Conservation (phyloP, 1,140 invertebrate genomes). For the Papilio polyxenes region DNA sequence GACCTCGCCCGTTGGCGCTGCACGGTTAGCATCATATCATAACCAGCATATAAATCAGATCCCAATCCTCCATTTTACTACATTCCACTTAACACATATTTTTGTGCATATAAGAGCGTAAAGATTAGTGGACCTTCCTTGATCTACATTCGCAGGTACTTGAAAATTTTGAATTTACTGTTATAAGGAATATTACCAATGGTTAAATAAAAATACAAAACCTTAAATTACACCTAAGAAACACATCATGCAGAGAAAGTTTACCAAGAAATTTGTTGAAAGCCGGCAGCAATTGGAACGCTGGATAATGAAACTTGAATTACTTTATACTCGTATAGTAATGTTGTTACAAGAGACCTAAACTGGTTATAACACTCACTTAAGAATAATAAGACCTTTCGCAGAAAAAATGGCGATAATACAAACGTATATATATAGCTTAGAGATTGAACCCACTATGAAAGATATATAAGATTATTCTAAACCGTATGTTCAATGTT, state of each 20-base stretch:
- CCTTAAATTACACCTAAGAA: not conserved
- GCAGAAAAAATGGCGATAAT: not conserved
- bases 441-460: not conserved
- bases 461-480: not conserved
- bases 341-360: not conserved
- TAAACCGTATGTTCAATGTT: too few species aligned
- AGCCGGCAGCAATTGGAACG: not conserved
- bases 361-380: slow-evolving; percentile 11
- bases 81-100: not conserved
- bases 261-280: not conserved
- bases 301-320: slow-evolving; percentile 9
- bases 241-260: not conserved
- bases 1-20: slow-evolving; percentile 82
- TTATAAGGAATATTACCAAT: not conserved
- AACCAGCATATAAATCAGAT: not conserved
- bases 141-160: not conserved
- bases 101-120: not conserved
- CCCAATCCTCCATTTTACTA: not conserved
- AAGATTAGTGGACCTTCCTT: not conserved
- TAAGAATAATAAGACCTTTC: not conserved
- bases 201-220: not conserved
- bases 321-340: slow-evolving; percentile 1
- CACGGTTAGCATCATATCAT: slow-evolving; percentile 76
- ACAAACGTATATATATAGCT: not conserved
- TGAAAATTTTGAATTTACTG: too few species aligned